phyloP scores from a whole-genome alignment of 2,888 invertebrate genomes.

The Toxonevra muliebris region DNA sequence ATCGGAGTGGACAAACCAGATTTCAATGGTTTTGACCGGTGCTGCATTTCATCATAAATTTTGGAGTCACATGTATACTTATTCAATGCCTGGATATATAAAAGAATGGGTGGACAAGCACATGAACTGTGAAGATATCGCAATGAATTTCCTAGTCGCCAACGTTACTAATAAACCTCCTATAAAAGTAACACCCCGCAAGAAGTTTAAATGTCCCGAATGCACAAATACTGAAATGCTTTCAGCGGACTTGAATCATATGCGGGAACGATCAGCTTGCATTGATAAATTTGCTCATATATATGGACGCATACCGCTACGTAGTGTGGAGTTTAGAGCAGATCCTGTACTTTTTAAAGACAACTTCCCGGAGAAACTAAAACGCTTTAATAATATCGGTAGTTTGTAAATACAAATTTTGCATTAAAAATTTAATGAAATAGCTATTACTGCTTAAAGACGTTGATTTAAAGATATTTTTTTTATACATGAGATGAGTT shows the following conservation, averaged over 20 bases:
- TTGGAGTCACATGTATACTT: slow-evolving; percentile 94
- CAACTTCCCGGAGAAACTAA: slow-evolving; percentile 83
- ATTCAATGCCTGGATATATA: slow-evolving; percentile 84
- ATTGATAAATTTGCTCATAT: slow-evolving; percentile 81
- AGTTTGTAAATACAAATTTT: slow-evolving; percentile 72
- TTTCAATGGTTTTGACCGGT: slow-evolving; percentile 95
- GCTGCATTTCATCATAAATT: slow-evolving; percentile 97
- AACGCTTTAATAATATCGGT: slow-evolving; percentile 88
- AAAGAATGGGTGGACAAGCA: slow-evolving; percentile 91
- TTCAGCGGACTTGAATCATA: slow-evolving; percentile 90
- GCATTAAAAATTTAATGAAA: neutral
- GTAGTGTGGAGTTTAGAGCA: slow-evolving; percentile 90
- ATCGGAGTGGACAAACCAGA: slow-evolving; percentile 96
- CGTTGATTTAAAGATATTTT: too few relatives aligned
- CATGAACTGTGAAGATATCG: slow-evolving; percentile 98
- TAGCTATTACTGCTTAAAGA: too few relatives aligned
- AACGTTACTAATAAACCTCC: slow-evolving; percentile 94
- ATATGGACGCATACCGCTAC: slow-evolving; percentile 88
- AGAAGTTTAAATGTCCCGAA: slow-evolving; percentile 97
- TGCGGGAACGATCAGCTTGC: slow-evolving; percentile 92
- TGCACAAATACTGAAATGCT: slow-evolving; percentile 94
- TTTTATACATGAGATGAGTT: too few relatives aligned
- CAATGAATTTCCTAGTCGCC: slow-evolving; percentile 96
- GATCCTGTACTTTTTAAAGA: slow-evolving; percentile 94
- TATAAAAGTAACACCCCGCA: slow-evolving; percentile 92